Conservation (phyloP, 1,140 invertebrate species). For the Pachypeltis micranthus region DNA sequence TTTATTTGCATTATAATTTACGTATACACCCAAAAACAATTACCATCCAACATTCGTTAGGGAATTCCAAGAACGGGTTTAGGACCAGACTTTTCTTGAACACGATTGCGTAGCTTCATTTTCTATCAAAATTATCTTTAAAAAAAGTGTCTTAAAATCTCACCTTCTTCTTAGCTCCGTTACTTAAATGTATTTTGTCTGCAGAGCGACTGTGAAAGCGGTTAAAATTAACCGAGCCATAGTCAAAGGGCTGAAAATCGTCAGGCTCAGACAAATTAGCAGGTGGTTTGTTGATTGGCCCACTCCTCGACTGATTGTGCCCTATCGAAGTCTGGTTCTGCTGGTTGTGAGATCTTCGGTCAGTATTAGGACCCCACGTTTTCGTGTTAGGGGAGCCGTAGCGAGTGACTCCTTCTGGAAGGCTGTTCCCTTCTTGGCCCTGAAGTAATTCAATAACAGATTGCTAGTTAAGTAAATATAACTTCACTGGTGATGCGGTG, state of each 20-base stretch:
- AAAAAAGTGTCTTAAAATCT: not conserved
- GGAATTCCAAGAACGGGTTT: no score
- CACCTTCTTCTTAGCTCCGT: not conserved
- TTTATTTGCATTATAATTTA: not conserved
- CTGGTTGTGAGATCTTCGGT: no score
- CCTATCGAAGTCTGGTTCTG: not conserved
- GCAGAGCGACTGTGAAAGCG: conserved; percentile 2
- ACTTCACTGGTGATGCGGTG: no score
- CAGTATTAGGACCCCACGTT: no score
- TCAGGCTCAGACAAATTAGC: not conserved
- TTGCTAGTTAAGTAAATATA: no score
- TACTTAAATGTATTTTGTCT: not conserved
- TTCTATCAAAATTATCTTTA: not conserved
- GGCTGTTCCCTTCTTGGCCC: no score
- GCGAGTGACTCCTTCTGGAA: no score
- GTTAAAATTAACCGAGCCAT: conserved; percentile 15
- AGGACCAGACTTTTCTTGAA: no score
- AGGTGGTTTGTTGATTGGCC: not conserved
- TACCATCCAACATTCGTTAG: not conserved
- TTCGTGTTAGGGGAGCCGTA: no score
- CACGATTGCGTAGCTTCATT: no score
- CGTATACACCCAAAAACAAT: not conserved
- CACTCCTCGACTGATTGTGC: not conserved
- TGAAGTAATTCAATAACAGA: no score
- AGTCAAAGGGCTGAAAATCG: conserved; percentile 16